Evolutionary conservation across 1,140 invertebrate genomes (phyloP), one percentile per base, ranked within the genome.

Genomic region (Apis laboriosa): DNA sequence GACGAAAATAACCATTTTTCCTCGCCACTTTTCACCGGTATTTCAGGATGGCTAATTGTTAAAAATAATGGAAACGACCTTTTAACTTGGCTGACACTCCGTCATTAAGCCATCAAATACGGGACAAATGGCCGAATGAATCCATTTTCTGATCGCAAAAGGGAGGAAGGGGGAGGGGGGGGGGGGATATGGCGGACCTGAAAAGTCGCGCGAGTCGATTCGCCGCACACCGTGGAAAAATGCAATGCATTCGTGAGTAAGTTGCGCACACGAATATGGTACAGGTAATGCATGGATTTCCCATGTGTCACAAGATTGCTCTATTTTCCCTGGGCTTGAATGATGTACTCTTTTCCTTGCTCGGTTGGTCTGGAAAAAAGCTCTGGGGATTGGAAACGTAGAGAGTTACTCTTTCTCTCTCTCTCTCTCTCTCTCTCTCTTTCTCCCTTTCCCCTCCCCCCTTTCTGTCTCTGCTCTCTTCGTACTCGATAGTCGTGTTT

Each of bases 271-370:
- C 60, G 55, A 43, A 43, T 28, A 19, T 4, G 7, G 34, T 34
- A 73, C 61, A 71, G 55, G 77, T 80, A 84, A 84, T 84, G 82
- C 82, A 84, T 73, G 82, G 82, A 84, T 84, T 84, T 84, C 82
- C 82, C 82, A 80, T 77, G 82, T 84, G 82, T 84, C 82, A 80
- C 82, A 67, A 77, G 77, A 84, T 84, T 84, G 82, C 82, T 84
- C 82, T 80, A 80, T 84, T 84, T 84, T 84, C 53, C 77, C 19
- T 15, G 60, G 67, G 70, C 56, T 79, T 80, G 82, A 84, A 84
- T 74, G 77, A 79, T 80, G 70, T 67, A 74, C 77, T 61, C 82
- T 80, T 80, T 84, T 84, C 82, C 82, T 84, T 80, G 82, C 82
- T 80, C 77, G 82, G 82, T 79, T 84, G 68, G 55, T 64, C 77